Conservation (phyloP, 2,888 invertebrate genomes). For the Thelaira solivaga region DNA sequence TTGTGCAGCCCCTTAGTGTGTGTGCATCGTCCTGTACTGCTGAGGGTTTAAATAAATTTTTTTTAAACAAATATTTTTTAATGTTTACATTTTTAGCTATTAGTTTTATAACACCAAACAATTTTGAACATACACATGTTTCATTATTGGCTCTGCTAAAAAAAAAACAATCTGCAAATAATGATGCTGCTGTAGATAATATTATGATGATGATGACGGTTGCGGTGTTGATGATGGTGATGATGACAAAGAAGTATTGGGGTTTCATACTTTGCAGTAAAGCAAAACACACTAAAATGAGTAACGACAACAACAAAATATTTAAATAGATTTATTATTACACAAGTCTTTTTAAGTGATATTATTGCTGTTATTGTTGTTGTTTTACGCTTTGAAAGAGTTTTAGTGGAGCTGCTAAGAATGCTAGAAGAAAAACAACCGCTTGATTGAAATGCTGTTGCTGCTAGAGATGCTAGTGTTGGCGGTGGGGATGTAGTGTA, state of each 20-base stretch:
- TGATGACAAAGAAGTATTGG: slow-evolving; percentile 16
- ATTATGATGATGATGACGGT: slow-evolving; percentile 23
- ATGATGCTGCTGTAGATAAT: slow-evolving; percentile 34
- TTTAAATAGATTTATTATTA: slow-evolving; percentile 66
- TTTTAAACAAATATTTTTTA: slow-evolving; percentile 17
- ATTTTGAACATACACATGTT: slow-evolving; percentile 41
- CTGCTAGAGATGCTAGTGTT: not conserved
- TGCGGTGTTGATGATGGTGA: not conserved
- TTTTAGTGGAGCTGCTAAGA: not conserved
- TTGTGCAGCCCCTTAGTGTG: too few relatives aligned
- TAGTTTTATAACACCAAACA: slow-evolving; percentile 46
- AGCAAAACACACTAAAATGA: slow-evolving; percentile 13
- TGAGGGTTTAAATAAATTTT: slow-evolving; percentile 1
- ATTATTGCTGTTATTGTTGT: slow-evolving; percentile 12
- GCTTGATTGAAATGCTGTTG: not conserved
- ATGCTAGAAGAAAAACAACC: not conserved
- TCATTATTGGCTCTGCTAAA: slow-evolving; percentile 47
- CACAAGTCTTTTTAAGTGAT: slow-evolving; percentile 41
- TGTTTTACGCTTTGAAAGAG: not conserved
- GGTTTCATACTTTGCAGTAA: slow-evolving; percentile 35
- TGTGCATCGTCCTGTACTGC: not conserved
- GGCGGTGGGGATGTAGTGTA: slow-evolving; percentile 45
- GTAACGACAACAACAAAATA: slow-evolving; percentile 41
- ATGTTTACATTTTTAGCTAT: slow-evolving; percentile 17
- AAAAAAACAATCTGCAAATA: slow-evolving; percentile 39